phyloP scores from a whole-genome alignment of 2,113 vertebrate genomes.

The Brienomyrus brachyistius region DNA sequence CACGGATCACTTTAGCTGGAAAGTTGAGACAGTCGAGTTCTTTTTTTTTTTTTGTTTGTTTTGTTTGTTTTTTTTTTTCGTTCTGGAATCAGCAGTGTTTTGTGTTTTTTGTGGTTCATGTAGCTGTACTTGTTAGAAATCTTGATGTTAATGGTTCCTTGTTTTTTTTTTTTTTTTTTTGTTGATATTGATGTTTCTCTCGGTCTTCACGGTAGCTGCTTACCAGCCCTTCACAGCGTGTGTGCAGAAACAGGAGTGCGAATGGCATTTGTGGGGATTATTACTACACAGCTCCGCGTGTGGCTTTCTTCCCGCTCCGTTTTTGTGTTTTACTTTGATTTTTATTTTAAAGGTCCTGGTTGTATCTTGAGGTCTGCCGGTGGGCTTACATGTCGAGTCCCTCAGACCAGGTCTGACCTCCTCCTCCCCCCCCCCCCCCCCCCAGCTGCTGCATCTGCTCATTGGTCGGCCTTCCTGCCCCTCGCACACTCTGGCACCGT shows the following conservation, averaged over 20 bases:
- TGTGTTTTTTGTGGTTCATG: conserved; percentile 19
- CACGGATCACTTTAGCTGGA: conserved; percentile 62
- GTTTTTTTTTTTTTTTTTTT: background rate
- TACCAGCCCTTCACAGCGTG: conserved; percentile 59
- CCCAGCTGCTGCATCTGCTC: conserved; percentile 50
- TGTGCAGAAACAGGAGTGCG: conserved; percentile 64
- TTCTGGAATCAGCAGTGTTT: conserved; percentile 55
- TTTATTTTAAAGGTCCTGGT: conserved; percentile 57
- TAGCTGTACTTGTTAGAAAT: conserved; percentile 1
- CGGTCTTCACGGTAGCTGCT: conserved; percentile 52
- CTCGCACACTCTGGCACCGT: conserved; percentile 36
- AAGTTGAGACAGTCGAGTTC: background rate
- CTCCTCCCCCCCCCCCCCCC: background rate
- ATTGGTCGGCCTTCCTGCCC: conserved; percentile 25
- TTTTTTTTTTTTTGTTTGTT: background rate
- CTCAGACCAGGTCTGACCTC: conserved; percentile 42
- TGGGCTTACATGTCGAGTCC: conserved; percentile 10
- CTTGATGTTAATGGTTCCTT: background rate
- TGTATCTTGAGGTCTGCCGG: conserved; percentile 46
- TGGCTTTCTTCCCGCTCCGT: conserved; percentile 43
- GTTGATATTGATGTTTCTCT: conserved; percentile 43
- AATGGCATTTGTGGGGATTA: conserved; percentile 59
- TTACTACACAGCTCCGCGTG: conserved; percentile 54
- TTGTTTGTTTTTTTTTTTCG: background rate
- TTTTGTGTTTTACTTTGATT: conserved; percentile 35